Conservation (phyloP, 30 jellyfish, hydroid and myxozoan genomes). For the Haliclystus octoradiatus region DNA sequence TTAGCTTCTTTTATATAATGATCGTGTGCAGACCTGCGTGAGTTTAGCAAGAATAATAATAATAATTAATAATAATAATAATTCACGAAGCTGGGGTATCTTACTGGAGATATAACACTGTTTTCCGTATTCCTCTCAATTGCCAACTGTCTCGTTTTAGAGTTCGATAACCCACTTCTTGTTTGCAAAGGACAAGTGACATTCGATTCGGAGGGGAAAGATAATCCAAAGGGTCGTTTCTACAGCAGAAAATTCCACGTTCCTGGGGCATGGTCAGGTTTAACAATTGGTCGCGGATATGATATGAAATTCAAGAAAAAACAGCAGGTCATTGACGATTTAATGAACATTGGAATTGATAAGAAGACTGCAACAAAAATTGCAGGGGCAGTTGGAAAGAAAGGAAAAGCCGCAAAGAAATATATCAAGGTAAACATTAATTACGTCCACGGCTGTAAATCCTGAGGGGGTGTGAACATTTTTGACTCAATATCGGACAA, state of each 20-base stretch:
- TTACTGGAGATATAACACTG: no score
- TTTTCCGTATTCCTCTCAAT: no score
- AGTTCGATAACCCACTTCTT: constrained; percentile 10
- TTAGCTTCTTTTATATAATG: no score
- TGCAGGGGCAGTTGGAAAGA: constrained; percentile 24
- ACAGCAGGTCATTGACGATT: constrained; percentile 23
- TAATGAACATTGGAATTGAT: constrained; percentile 31
- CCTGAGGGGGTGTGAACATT: no score
- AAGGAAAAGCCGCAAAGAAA: constrained; percentile 24
- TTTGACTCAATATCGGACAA: no score
- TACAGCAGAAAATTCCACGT: constrained; percentile 54
- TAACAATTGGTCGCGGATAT: constrained; percentile 63
- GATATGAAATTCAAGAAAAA: constrained; percentile 45
- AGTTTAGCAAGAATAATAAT: no score
- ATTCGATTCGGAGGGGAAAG: constrained; percentile 55
- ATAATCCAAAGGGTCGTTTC: constrained; percentile 30
- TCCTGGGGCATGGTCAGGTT: constrained; percentile 51
- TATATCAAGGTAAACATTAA: constrained; percentile 27
- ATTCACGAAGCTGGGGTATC: no score
- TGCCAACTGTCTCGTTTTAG: no score
- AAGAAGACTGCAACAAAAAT: constrained; percentile 18
- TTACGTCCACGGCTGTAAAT: no score
- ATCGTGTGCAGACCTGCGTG: no score
- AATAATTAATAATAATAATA: no score
- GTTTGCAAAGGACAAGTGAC: constrained; percentile 55